Base-by-base conservation (phyloP, 1,140 invertebrate genomes). In the Aphelenchoides fujianensis region DNA sequence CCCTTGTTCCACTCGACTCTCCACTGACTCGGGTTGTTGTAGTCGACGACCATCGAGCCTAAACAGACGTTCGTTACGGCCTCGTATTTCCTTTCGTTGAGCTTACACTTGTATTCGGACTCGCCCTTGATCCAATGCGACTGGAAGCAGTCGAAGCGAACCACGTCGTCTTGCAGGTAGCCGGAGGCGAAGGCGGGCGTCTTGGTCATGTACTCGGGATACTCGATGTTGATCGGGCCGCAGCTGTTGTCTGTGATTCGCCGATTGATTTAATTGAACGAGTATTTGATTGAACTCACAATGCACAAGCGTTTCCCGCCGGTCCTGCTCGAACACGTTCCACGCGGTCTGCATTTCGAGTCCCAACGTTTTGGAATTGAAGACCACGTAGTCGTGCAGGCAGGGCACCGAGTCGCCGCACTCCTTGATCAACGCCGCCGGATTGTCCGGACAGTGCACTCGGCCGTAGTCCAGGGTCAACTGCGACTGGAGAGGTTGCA, bases 1-100 rank as follows among this genome's bases (percentile, higher is more conserved):
- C 79, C 78, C 54, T 83, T 83, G 53, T 83, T 84, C 82, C 82
- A 83, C 64, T 83, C 83, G 69, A 84, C 84, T n/a, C 82, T 76
- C 64, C 83, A 83, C 12, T 61, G 70, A 37, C 70, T 72, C 12
- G 82, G 82, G 69, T 83, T 68, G 55, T 83, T 83, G 70, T 79
- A 77, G 66, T 82, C 81, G 2, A 74, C 74, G 19, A 83, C 76
- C n/a, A 84, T 75, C 62, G 71, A 70, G 53, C 79, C 78, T 80
- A 23, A 66, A 76, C 19, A 73, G 28, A 41, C 53, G 64, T 77
- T 27, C 16, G 12, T 73, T n/a, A 34, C 34, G n/a, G n/a, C n/a
- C n/a, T n/a, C n/a, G n/a, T n/a, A n/a, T n/a, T n/a, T n/a, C 35
- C 32, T n/a, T n/a, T n/a, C n/a, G n/a, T n/a, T n/a, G 41, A 72